Conservation (phyloP, 2,888 invertebrate species). For the Pristionchus exspectatus region DNA sequence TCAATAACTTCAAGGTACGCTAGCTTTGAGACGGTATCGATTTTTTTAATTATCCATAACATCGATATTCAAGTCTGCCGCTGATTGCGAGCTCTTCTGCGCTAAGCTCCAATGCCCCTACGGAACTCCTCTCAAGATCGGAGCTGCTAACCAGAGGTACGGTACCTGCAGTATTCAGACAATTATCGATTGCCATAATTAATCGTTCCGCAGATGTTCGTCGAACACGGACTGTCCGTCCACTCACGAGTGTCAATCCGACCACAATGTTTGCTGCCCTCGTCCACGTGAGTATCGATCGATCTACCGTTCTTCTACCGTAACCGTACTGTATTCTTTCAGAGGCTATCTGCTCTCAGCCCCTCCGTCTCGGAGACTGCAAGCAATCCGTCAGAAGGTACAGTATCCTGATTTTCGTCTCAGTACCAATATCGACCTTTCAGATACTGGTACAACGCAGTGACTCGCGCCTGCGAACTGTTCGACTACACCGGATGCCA, state of each 20-base stretch:
- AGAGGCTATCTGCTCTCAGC: slow-evolving; percentile 78
- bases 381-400: slow-evolving; percentile 74
- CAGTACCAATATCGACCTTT: not conserved
- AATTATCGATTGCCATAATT: not conserved
- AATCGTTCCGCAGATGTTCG: slow-evolving; percentile 62
- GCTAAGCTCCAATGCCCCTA: slow-evolving; percentile 77
- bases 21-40: not conserved
- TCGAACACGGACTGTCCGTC: slow-evolving; percentile 77
- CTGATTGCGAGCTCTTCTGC: slow-evolving; percentile 78
- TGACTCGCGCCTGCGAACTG: slow-evolving; percentile 77
- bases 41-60: no score
- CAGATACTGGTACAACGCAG: slow-evolving; percentile 75
- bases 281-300: slow-evolving; percentile 70
- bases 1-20: slow-evolving; percentile 75
- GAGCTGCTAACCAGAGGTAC: slow-evolving; percentile 69
- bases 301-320: not conserved
- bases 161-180: not conserved
- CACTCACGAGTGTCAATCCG: slow-evolving; percentile 77
- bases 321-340: slow-evolving; percentile 55
- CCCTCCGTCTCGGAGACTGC: slow-evolving; percentile 78
- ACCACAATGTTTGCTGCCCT: slow-evolving; percentile 78
- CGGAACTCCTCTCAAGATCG: slow-evolving; percentile 74
- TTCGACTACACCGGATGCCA: slow-evolving; percentile 78
- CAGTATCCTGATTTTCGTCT: not conserved
- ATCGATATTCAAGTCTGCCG: slow-evolving; percentile 62